Conservation (phyloP, 2,888 invertebrate genomes). For the Shargacucullia verbasci region DNA sequence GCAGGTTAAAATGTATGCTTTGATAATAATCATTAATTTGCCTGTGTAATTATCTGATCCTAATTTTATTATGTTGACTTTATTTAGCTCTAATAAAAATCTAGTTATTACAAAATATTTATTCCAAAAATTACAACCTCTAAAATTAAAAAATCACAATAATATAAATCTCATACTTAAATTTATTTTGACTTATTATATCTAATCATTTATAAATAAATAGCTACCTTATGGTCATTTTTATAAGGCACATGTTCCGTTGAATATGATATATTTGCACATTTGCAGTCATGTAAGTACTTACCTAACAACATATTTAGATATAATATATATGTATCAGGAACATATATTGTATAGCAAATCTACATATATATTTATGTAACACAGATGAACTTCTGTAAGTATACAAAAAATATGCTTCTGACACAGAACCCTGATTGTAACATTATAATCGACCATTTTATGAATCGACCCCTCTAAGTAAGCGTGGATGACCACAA, state of each 20-base stretch:
- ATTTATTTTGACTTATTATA: constrained; percentile 16
- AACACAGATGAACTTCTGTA: no score
- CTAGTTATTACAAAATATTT: constrained; percentile 3
- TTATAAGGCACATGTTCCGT: constrained; percentile 15
- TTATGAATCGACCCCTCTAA: no score
- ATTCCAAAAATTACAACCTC: constrained; percentile 2
- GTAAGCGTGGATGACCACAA: no score
- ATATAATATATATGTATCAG: constrained; percentile 6
- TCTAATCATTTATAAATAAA: constrained; percentile 4
- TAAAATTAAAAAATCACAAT: constrained; percentile 17
- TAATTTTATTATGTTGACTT: no score
- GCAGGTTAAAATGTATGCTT: no score
- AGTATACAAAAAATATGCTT: no score
- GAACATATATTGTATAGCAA: neutral
- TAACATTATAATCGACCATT: no score
- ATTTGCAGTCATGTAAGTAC: neutral
- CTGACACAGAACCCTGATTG: no score
- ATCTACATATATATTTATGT: no score
- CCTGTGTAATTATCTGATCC: no score
- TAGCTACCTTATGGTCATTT: neutral
- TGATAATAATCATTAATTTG: no score
- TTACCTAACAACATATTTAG: neutral
- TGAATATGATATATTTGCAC: neutral
- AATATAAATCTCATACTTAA: neutral
- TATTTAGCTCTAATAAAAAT: no score